These are phyloP conservation scores for Fistularia commersonii DNA, from an alignment of 2,797 vertebrate genomes.

Conservation along the genomic window DNA sequence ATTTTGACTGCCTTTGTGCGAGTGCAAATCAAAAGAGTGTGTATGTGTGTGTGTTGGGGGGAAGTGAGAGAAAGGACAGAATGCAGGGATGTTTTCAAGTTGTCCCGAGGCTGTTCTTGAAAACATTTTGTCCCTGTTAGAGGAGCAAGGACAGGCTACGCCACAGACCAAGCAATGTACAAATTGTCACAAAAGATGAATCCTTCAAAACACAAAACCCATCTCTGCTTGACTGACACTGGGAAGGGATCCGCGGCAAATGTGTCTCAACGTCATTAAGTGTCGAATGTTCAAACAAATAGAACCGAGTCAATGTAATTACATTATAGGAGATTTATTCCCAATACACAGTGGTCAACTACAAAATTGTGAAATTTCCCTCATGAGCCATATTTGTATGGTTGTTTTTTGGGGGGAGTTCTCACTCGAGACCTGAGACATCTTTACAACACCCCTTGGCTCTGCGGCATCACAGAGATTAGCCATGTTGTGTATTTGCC, in stretches of 20 bases:
- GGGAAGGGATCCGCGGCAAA: slow-evolving; percentile 20
- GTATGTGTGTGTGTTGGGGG: background rate
- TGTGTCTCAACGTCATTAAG: background rate
- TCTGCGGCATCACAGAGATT: background rate
- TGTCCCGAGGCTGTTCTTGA: slow-evolving; percentile 48
- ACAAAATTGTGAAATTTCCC: background rate
- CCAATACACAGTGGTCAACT: background rate
- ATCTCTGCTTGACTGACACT: slow-evolving; percentile 32
- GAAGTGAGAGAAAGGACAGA: slow-evolving; percentile 41
- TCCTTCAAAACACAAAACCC: slow-evolving; percentile 10
- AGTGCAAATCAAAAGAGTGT: slow-evolving; percentile 48
- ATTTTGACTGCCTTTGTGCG: slow-evolving; percentile 70
- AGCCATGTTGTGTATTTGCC: slow-evolving; percentile 36
- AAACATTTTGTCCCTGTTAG: slow-evolving; percentile 43
- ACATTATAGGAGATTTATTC: background rate
- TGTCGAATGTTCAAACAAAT: background rate
- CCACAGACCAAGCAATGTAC: slow-evolving; percentile 28
- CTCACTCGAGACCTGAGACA: too few species aligned
- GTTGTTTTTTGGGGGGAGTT: too few species aligned
- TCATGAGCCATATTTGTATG: too few species aligned
- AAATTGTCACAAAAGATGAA: slow-evolving; percentile 26
- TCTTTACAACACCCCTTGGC: too few species aligned
- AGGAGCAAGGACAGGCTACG: slow-evolving; percentile 22
- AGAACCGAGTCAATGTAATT: background rate
- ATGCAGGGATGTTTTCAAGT: slow-evolving; percentile 42